Conservation (phyloP, 2,113 vertebrate species). For the Anarrhichthys ocellatus region DNA sequence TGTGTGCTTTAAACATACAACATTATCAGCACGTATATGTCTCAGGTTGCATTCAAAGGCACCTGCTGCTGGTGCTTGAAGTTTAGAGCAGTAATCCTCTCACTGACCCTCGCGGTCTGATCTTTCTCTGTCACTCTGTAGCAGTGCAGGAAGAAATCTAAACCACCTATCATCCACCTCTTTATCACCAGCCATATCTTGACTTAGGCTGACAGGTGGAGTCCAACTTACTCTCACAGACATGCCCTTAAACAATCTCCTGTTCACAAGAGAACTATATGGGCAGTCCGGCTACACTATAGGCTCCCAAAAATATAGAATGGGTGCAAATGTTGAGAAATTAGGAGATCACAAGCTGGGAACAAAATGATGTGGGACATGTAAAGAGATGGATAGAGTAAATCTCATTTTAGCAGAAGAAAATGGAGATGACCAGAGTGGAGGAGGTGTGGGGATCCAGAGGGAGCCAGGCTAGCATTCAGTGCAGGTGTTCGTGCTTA, state of each 20-base stretch:
- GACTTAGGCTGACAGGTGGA: slow-evolving; percentile 39
- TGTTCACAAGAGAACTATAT: slow-evolving; percentile 1
- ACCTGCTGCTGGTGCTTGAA: slow-evolving; percentile 2
- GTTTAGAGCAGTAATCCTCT: slow-evolving; percentile 27
- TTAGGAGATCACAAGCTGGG: background rate
- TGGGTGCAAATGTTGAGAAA: background rate
- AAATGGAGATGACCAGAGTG: background rate
- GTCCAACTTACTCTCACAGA: slow-evolving; percentile 11
- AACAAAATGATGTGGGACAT: background rate
- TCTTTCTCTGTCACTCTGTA: slow-evolving; percentile 11
- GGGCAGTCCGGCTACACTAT: background rate
- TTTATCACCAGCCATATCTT: slow-evolving; percentile 11
- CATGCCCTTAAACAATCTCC: slow-evolving; percentile 18
- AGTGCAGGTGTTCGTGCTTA: slow-evolving; percentile 40
- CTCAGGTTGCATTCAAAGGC: slow-evolving; percentile 45
- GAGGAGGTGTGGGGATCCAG: background rate
- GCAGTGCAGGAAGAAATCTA: slow-evolving; percentile 30
- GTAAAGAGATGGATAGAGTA: background rate
- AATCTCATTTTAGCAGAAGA: background rate
- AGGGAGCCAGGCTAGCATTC: slow-evolving; percentile 10
- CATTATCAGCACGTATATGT: slow-evolving; percentile 38
- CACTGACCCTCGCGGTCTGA: slow-evolving; percentile 22
- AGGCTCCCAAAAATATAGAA: background rate
- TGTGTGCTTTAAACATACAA: slow-evolving; percentile 27
- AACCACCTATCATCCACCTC: slow-evolving; percentile 12